Evolutionary conservation across 2,888 invertebrate genomes (phyloP), one percentile per base, ranked within the genome.

Genomic region (Dysmachus trigonus): DNA sequence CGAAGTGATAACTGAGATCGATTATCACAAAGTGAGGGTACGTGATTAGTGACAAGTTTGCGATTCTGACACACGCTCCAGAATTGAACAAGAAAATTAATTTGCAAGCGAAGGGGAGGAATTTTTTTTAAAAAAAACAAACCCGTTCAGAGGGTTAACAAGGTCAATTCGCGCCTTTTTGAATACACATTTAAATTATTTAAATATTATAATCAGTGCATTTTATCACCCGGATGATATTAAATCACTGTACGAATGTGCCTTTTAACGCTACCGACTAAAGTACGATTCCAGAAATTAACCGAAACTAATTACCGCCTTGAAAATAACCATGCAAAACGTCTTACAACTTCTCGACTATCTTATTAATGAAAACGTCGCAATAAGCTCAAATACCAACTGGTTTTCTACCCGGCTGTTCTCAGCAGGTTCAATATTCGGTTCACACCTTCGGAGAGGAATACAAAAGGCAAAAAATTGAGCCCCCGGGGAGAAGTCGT

Each of bases 11-110:
- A 62, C 18, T 27, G 18, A 8, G 27, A 62, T 62, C 62, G 22
- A 62, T 62, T 62, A 27, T 2, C n/a, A 6, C 30, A 81, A 41
- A 41, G 81, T 51, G 53, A 33, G 81, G 31, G 81, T 81, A 81
- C 81, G 81, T 81, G 81, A 81, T 81, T 81, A 81, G 81, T 81
- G 81, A 27, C 53, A 81, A 81, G 81, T 81, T 62, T 33, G 31
- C 72, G 27, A 41, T 18, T 76, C 41, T 41, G 27, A 5, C 41
- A 5, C 41, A 38, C 38, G 41, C 76, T 35, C 38, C 13, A 38
- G 41, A 38, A 33, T 74, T 13, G 35, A n/a, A n/a, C n/a, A n/a
- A n/a, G 35, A 76, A 27, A 76, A 76, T 76, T 35, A 76, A 76
- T 47, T 74, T 38, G n/a, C 22, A 74, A 74, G 74, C 27, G 74